These are phyloP conservation scores for Phoxinus phoxinus DNA, from an alignment of 2,113 vertebrate genomes.

Conservation along the genomic window DNA sequence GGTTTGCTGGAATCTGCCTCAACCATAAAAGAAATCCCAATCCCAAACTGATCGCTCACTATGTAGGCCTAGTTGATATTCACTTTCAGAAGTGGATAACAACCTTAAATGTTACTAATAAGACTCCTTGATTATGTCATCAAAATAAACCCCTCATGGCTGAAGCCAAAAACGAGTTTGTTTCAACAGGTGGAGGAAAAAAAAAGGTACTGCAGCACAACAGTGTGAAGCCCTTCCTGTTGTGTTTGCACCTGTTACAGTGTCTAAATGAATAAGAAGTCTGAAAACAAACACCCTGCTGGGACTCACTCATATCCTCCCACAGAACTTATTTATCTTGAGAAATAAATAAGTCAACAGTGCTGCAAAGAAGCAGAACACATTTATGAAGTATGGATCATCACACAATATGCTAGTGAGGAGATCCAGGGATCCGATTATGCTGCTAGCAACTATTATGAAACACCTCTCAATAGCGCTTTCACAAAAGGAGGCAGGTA, in stretches of 20 bases:
- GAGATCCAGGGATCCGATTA: background rate
- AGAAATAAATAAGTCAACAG: slow-evolving; percentile 22
- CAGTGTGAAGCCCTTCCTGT: slow-evolving; percentile 37
- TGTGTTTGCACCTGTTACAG: slow-evolving; percentile 49
- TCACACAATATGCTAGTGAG: background rate
- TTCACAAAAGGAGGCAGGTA: background rate
- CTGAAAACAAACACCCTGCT: slow-evolving; percentile 48
- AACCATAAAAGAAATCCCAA: background rate
- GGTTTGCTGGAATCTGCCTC: background rate
- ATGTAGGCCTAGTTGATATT: background rate
- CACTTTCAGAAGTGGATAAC: background rate
- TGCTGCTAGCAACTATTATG: background rate
- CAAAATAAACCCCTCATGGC: background rate
- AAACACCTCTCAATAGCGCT: background rate
- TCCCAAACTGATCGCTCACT: background rate
- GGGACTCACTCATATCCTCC: slow-evolving; percentile 9
- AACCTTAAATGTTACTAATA: background rate
- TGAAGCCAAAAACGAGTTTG: slow-evolving; percentile 16
- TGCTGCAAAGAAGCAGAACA: background rate
- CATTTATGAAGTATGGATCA: slow-evolving; percentile 3
- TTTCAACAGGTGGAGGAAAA: slow-evolving; percentile 52
- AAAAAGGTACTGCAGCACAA: slow-evolving; percentile 26
- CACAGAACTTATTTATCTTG: slow-evolving; percentile 33
- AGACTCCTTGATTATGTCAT: slow-evolving; percentile 9
- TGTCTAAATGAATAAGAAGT: slow-evolving; percentile 55